phyloP scores from a whole-genome alignment of 2,888 invertebrate genomes.

The Pseudanteris insignis region DNA sequence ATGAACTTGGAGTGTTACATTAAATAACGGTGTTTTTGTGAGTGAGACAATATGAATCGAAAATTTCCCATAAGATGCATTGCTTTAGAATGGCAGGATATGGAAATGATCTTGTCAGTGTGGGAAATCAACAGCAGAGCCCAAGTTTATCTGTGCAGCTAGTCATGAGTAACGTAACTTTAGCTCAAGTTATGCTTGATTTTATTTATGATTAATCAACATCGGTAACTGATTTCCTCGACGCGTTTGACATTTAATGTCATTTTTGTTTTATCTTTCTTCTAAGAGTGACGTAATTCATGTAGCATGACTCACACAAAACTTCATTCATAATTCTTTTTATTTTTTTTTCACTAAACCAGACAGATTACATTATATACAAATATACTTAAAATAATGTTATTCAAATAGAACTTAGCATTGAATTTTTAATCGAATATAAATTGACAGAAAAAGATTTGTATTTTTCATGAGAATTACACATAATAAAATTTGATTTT shows the following conservation, averaged over 20 bases:
- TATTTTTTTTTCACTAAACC: too few species aligned
- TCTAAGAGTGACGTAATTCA: conserved; percentile 8
- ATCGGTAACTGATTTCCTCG: conserved; percentile 1
- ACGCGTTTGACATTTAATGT: background rate
- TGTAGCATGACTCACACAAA: conserved; percentile 3
- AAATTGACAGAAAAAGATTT: background rate
- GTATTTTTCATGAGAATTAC: too few species aligned
- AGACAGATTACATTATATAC: background rate
- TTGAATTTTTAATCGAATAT: background rate
- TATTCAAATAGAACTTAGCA: too few species aligned
- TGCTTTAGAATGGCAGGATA: conserved; percentile 51
- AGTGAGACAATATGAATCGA: conserved; percentile 19
- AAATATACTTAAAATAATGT: too few species aligned
- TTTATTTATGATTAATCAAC: conserved; percentile 11
- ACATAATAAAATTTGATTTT: too few species aligned
- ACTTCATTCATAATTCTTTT: conserved; percentile 6
- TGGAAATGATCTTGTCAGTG: conserved; percentile 55
- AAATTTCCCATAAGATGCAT: conserved; percentile 37
- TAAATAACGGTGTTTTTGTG: conserved; percentile 14
- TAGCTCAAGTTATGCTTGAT: conserved; percentile 22
- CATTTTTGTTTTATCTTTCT: conserved; percentile 1
- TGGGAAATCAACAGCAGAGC: conserved; percentile 56
- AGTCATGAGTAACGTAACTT: conserved; percentile 40
- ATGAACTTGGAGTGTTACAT: conserved; percentile 1
- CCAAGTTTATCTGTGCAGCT: conserved; percentile 40